These are phyloP conservation scores for Drosophila neonasuta DNA, from an alignment of 2,888 invertebrate species.

Conservation along the genomic window DNA sequence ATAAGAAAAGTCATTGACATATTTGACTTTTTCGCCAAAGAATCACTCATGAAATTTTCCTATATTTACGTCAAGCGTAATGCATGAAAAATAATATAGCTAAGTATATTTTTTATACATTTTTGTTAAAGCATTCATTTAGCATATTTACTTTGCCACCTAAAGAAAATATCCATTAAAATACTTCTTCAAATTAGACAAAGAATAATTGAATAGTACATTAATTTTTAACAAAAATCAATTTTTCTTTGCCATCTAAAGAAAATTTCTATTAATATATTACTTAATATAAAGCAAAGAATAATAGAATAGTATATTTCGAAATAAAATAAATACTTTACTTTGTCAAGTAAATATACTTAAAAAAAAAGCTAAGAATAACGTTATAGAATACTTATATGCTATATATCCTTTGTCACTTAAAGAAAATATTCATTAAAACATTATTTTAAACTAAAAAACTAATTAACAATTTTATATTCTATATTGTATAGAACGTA, in stretches of 20 bases:
- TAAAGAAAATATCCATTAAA: slow-evolving; percentile 5
- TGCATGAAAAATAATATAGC: slow-evolving; percentile 19
- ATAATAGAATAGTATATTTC: too few species aligned
- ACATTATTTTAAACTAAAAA: slow-evolving; percentile 8
- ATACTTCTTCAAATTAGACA: slow-evolving; percentile 11
- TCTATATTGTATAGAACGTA: too few species aligned
- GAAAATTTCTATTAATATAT: background rate
- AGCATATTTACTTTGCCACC: slow-evolving; percentile 7
- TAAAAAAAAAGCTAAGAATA: too few species aligned
- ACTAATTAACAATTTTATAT: background rate
- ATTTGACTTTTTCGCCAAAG: slow-evolving; percentile 17
- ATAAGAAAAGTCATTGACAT: slow-evolving; percentile 36
- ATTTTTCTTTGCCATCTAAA: background rate
- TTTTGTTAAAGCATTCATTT: background rate
- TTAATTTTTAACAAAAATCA: background rate
- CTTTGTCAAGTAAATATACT: too few species aligned
- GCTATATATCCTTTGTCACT: background rate
- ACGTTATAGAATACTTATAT: too few species aligned
- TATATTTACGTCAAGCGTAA: slow-evolving; percentile 35
- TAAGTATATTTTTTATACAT: slow-evolving; percentile 8
- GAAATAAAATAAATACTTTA: too few species aligned
- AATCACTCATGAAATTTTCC: slow-evolving; percentile 10
- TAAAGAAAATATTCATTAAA: slow-evolving; percentile 2
- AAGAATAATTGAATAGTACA: background rate
- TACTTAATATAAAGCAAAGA: background rate